phyloP scores from a whole-genome alignment of 2,113 vertebrate species.

The Desmodus rotundus region DNA sequence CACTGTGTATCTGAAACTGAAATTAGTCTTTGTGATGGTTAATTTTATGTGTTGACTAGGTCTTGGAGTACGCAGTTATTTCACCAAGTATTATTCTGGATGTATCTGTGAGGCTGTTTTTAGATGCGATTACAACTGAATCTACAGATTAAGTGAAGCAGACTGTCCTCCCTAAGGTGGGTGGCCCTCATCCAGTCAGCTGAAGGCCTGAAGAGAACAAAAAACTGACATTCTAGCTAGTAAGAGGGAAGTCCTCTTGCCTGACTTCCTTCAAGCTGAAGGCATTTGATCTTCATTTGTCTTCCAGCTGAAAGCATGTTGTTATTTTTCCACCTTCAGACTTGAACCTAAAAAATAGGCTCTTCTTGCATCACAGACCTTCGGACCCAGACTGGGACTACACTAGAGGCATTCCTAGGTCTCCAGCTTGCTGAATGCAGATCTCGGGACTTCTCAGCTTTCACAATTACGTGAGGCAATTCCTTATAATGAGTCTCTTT shows the following conservation, averaged over 20 bases:
- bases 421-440: background rate
- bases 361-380: background rate
- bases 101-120: background rate
- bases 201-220: background rate
- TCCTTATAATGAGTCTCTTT: background rate
- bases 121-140: background rate
- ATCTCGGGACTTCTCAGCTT: background rate
- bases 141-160: background rate
- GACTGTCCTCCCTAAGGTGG: background rate
- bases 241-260: background rate
- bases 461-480: background rate
- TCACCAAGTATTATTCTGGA: background rate
- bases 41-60: background rate
- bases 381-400: background rate
- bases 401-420: background rate
- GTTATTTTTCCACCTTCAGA: background rate
- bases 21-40: background rate
- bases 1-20: background rate
- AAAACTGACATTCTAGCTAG: background rate
- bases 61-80: background rate
- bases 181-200: background rate
- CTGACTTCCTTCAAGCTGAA: background rate
- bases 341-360: background rate
- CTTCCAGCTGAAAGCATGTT: background rate
- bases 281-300: background rate